Evolutionary conservation across 2,113 vertebrate genomes (phyloP), one percentile per base, ranked within the genome.

Genomic region (Dasypus novemcinctus): DNA sequence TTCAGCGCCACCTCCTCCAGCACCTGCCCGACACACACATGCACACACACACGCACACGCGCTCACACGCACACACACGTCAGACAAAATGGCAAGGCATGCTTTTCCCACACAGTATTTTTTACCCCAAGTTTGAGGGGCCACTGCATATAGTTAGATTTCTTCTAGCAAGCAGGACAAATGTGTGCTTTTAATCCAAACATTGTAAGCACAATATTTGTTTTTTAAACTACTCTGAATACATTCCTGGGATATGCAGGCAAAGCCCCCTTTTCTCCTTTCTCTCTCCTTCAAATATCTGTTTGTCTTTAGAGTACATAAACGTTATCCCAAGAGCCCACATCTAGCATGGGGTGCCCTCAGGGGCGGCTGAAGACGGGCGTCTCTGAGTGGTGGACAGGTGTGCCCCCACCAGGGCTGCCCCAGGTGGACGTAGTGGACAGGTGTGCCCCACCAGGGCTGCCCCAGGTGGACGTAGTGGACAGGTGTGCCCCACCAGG

Each of bases 121-220:
- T 90, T 91, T 38, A 33, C 15, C n/a, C 18, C 49, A 87, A 46
- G 49, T 66, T 79, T 52, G n/a, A 61, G n/a, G 43, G 29, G 38
- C 57, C 23, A 36, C 3, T 72, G 41, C 46, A 14, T 84, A 17
- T 9, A 27, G 41, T 81, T n/a, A 54, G 36, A 36, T 91, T 96
- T 68, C 41, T 72, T 71, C 57, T 43, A 66, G 61, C 54, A 59
- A 7, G 18, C 49, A 43, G 27, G 80, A 31, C 27, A 18, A 57
- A 8, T 78, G 76, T 69, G 15, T 87, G 54, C 78, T 82, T 87
- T 93, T 78, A 66, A 83, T 52, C 13, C 52, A 82, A 31, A 87
- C 33, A 78, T 31, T 75, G 27, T 27, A 66, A 41, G 5, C 83
- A 61, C 25, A 66, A 2, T 46, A 12, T 75, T 74, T 85, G n/a